Conservation (phyloP, 2,888 invertebrate species). For the Cremastinae sp. region DNA sequence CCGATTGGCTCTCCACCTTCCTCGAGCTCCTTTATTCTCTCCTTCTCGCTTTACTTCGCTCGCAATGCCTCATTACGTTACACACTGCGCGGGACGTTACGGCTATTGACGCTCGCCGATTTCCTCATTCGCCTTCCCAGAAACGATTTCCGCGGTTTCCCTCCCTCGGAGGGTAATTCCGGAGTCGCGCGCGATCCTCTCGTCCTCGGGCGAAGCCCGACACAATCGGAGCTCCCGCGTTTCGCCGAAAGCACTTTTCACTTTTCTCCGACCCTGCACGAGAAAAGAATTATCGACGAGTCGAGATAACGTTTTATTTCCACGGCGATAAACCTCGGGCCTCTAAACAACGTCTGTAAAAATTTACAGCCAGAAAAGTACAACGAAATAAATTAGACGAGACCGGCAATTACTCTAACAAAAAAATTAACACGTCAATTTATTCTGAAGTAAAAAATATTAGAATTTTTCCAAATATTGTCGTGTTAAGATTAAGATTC, state of each 20-base stretch:
- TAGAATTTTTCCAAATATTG: no score
- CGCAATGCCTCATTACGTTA: conserved; percentile 60
- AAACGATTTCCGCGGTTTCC: conserved; percentile 54
- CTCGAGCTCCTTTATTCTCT: conserved; percentile 12
- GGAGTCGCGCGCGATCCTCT: conserved; percentile 20
- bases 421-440: no score
- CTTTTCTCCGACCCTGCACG: conserved; percentile 34
- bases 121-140: conserved; percentile 53
- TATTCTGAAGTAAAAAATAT: no score
- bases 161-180: not conserved
- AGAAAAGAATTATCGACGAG: conserved; percentile 11
- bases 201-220: no score
- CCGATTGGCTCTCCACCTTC: conserved; percentile 46
- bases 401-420: not conserved
- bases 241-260: conserved; percentile 33
- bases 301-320: conserved; percentile 8
- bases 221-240: conserved; percentile 6
- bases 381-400: no score
- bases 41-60: conserved; percentile 26
- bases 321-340: not conserved
- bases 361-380: no score
- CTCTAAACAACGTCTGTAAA: no score
- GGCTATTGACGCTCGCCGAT: conserved; percentile 38
- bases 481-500: no score
- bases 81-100: conserved; percentile 19